Conservation (phyloP, 1,140 invertebrate genomes). For the Rhynchophorus ferrugineus region DNA sequence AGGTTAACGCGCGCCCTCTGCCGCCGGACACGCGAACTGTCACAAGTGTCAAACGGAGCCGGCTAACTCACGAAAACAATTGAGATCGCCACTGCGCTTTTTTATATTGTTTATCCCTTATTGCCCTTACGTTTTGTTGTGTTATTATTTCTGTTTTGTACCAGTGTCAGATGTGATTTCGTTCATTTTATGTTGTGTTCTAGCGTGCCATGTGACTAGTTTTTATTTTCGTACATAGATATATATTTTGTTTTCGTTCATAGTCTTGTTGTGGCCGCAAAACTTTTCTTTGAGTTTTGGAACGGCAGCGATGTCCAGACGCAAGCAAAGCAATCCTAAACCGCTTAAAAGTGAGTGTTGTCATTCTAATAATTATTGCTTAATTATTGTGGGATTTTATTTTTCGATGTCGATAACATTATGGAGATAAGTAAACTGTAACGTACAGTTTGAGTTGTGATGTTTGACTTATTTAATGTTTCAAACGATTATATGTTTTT, state of each 20-base stretch:
- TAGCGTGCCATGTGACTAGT: slow-evolving; percentile 32
- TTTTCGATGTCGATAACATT: neutral
- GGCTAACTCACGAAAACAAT: slow-evolving; percentile 17
- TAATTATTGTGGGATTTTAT: neutral
- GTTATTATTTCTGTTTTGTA: no score
- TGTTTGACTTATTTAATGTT: no score
- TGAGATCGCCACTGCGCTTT: slow-evolving; percentile 9
- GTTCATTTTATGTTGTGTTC: slow-evolving; percentile 11
- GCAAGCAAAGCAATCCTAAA: slow-evolving; percentile 56
- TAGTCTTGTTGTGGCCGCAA: neutral
- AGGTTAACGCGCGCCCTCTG: slow-evolving; percentile 17
- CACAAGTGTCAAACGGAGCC: slow-evolving; percentile 14
- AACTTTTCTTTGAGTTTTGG: slow-evolving; percentile 3
- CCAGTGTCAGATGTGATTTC: no score
- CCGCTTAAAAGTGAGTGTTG: slow-evolving; percentile 51
- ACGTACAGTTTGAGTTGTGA: no score
- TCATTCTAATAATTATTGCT: slow-evolving; percentile 8
- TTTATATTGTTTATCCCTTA: no score
- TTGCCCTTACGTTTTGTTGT: neutral
- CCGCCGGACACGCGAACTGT: slow-evolving; percentile 24
- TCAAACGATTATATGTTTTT: no score
- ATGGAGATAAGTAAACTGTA: neutral
- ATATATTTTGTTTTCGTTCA: slow-evolving; percentile 11
- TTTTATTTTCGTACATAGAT: no score
- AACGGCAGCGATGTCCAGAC: slow-evolving; percentile 46